Evolutionary conservation across 2,888 invertebrate species (phyloP).

Genomic region (Epirrhoe tristata): DNA sequence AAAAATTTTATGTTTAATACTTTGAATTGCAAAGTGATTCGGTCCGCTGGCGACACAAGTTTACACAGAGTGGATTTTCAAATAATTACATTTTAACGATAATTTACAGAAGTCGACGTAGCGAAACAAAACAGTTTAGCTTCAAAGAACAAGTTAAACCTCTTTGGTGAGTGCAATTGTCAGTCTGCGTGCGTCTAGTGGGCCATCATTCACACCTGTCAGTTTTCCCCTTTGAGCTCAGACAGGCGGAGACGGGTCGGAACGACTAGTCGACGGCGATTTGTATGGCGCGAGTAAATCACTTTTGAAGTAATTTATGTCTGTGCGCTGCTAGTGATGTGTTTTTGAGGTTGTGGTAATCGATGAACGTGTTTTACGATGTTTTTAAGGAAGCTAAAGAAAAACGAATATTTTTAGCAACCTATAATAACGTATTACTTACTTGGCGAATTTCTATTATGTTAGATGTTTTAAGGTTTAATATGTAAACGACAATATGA

Average conservation of each 20-base stretch:
- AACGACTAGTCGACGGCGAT: conserved; percentile 72
- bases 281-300: conserved; percentile 80
- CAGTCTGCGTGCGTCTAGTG: conserved; percentile 68
- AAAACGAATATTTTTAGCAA: conserved; percentile 42
- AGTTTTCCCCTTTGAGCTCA: conserved; percentile 66
- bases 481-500: too few relatives aligned
- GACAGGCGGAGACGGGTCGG: conserved; percentile 71
- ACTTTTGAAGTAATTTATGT: conserved; percentile 83
- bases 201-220: conserved; percentile 74
- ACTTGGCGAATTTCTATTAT: neutral
- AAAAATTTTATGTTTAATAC: conserved; percentile 50
- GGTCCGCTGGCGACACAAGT: conserved; percentile 37
- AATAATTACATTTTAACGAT: conserved; percentile 45
- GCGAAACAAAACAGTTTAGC: conserved; percentile 62
- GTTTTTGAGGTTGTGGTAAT: conserved; percentile 38
- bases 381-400: conserved; percentile 38
- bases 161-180: conserved; percentile 68
- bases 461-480: too few relatives aligned
- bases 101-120: conserved; percentile 34
- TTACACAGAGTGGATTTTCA: conserved; percentile 29
- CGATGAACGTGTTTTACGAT: conserved; percentile 40
- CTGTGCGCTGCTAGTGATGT: conserved; percentile 65
- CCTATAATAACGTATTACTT: neutral
- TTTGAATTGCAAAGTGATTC: conserved; percentile 45
- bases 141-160: conserved; percentile 65